Evolutionary conservation across 2,888 invertebrate genomes (phyloP), one percentile per base, ranked within the genome.

Genomic region (Agapostemon virescens): DNA sequence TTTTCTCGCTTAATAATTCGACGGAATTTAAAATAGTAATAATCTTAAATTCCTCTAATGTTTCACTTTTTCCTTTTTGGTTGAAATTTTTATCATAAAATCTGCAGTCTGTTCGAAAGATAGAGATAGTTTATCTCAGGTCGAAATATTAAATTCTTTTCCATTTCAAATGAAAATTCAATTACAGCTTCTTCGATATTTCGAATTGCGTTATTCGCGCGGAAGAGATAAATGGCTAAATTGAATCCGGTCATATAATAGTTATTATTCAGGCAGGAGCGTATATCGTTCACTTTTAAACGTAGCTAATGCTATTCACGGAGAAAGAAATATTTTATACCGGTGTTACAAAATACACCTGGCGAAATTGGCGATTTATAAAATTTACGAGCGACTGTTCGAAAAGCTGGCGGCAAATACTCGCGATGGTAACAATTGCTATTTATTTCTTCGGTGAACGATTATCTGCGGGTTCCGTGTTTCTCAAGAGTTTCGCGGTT

Each of bases 401-500:
- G 23, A n/a, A 9, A 15, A 26, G 7, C 17, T 1, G 17, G 2
- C 66, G 40, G 40, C n/a, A 61, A 17, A 42, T 23, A 23, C n/a
- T 45, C 13, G n/a, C 42, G 42, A 40, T 61, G 30, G 30, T 20
- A 36, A 45, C 55, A 45, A 36, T 42, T 49, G 36, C 42, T 45
- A 0, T 38, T 55, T 36, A 9, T 30, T 45, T 52, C 13, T 3
- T 0, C 5, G 23, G 9, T 30, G 68, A 26, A 20, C 26, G 36
- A 74, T 74, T 74, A 64, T 30, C 58, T 33, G 5, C 33, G 40
- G 13, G 72, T 70, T 74, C 66, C 52, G 36, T n/a, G 49, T 81
- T 81, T 71, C 74, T 36, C 68, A 74, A 79, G 58, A 67, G 66
- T 70, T 52, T 64, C 58, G 58, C 23, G 45, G 66, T 86, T 86